Conservation (phyloP, 2,113 vertebrate species). For the Macrotis lagotis region DNA sequence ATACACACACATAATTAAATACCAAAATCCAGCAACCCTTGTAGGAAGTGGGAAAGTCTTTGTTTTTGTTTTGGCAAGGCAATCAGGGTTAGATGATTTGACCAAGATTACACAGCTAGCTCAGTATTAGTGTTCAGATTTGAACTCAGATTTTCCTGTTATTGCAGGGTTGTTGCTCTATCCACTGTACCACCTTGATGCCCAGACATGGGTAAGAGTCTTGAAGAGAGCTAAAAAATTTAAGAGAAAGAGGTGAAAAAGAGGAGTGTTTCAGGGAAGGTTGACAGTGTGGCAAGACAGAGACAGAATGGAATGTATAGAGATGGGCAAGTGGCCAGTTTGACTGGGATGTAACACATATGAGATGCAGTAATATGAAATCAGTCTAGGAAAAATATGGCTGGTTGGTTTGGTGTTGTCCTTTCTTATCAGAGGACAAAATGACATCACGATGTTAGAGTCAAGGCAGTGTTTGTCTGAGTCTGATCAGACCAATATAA, state of each 20-base stretch:
- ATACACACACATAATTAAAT: not conserved
- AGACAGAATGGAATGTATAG: not conserved
- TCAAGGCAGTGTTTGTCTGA: too few relatives aligned
- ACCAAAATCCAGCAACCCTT: not conserved
- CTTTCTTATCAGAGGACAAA: too few relatives aligned
- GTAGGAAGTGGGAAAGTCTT: not conserved
- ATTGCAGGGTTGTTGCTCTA: too few relatives aligned
- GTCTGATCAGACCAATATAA: too few relatives aligned
- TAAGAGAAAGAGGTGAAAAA: not conserved
- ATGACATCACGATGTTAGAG: too few relatives aligned
- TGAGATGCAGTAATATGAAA: not conserved
- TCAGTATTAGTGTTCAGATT: too few relatives aligned
- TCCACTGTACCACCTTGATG: too few relatives aligned
- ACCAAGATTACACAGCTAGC: too few relatives aligned
- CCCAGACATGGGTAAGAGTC: not conserved
- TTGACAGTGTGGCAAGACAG: not conserved
- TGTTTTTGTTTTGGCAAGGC: too few relatives aligned
- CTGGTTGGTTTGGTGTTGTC: too few relatives aligned
- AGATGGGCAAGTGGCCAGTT: not conserved
- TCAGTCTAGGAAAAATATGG: not conserved
- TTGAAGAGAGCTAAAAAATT: not conserved
- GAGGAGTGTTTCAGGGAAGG: not conserved
- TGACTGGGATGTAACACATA: not conserved
- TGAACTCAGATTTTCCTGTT: too few relatives aligned
- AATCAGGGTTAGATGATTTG: too few relatives aligned